These are phyloP conservation scores for Ceyx cyanopectus DNA, from an alignment of 2,113 vertebrate genomes.

Conservation along the genomic window DNA sequence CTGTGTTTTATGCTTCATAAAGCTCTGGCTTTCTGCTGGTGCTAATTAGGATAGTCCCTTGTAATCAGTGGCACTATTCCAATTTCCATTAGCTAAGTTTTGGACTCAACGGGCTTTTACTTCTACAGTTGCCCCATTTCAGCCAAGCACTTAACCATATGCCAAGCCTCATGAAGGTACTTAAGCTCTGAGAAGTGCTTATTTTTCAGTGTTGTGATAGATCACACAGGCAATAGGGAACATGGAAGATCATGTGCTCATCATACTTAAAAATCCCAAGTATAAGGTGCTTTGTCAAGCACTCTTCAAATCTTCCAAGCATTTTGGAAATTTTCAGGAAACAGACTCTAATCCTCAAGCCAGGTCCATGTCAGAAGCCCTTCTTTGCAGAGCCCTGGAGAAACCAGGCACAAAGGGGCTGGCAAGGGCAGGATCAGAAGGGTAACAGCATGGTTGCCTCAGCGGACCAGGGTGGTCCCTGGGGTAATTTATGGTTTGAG, in stretches of 20 bases:
- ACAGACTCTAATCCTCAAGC: accelerated
- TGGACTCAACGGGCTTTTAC: conserved; percentile 10
- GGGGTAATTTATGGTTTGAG: neutral
- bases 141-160: neutral
- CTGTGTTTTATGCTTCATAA: conserved; percentile 14
- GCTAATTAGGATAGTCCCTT: conserved; percentile 36
- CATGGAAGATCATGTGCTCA: accelerated
- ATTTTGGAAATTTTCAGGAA: neutral
- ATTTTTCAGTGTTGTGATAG: neutral
- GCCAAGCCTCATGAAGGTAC: neutral
- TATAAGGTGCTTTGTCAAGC: neutral
- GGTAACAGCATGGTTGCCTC: accelerated
- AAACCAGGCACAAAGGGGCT: accelerated
- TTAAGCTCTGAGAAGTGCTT: neutral
- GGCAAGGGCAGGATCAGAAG: neutral
- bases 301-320: neutral
- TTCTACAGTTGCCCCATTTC: neutral
- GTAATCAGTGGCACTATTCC: conserved; percentile 20
- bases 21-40: neutral
- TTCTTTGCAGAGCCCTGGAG: accelerated
- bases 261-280: neutral
- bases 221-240: accelerated
- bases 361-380: accelerated
- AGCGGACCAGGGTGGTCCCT: neutral
- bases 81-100: conserved; percentile 21